A percentile compares a stretch with the other conserved stretches of the same genome.
Conservation (phyloP, 2,888 invertebrate genomes). For the Nemoura dubitans region DNA sequence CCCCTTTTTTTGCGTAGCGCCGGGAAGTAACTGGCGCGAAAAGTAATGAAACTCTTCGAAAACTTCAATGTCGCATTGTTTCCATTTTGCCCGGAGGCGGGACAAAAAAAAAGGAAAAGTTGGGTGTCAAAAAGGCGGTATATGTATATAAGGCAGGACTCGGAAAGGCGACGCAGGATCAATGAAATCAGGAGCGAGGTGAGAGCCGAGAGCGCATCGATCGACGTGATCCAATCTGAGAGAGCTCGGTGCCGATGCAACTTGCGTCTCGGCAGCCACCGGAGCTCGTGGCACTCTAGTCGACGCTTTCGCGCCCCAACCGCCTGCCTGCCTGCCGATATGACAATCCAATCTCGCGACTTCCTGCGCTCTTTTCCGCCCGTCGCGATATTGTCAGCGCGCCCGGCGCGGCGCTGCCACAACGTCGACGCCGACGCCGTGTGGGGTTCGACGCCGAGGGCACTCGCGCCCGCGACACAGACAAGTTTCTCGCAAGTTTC, state of each 20-base stretch:
- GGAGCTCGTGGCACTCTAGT: no score
- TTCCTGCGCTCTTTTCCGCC: neutral
- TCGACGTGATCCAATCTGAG: neutral
- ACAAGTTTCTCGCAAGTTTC: neutral
- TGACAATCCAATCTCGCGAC: conserved; percentile 29
- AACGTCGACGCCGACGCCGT: neutral
- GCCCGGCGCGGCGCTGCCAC: neutral
- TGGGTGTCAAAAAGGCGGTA: neutral
- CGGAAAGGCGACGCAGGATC: neutral
- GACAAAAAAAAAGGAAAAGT: no score
- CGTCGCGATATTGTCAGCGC: neutral
- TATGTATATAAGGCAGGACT: no score
- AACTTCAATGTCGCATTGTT: neutral
- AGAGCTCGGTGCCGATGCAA: no score
- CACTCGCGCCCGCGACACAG: neutral
- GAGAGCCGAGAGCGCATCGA: neutral
- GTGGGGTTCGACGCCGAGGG: no score
- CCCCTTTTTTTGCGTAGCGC: neutral
- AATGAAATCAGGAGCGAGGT: neutral
- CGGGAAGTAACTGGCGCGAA: neutral
- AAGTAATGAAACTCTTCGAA: neutral
- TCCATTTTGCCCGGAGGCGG: neutral
- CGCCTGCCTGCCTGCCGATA: neutral
- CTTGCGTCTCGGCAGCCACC: no score
- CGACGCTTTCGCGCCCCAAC: no score